Percentiles rank a stretch among this genome's conserved stretches.
These are phyloP conservation scores for Selenia dentaria DNA, from an alignment of 2,888 invertebrate species.

Conservation along the genomic window DNA sequence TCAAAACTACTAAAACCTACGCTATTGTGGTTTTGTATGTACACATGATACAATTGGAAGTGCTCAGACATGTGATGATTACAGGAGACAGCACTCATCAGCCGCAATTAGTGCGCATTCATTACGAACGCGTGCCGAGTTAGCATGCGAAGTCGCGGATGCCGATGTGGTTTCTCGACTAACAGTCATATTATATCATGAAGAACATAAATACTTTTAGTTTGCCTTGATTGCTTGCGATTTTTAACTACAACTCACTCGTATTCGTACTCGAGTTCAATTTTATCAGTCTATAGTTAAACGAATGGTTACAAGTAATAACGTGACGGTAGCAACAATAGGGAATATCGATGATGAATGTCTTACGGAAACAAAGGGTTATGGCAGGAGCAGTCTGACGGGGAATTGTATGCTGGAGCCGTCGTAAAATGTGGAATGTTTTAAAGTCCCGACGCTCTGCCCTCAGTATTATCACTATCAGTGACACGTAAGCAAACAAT, in stretches of 20 bases:
- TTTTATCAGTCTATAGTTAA: no score
- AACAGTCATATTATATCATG: slow-evolving; percentile 32
- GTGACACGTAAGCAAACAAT: slow-evolving; percentile 55
- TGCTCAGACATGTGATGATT: slow-evolving; percentile 51
- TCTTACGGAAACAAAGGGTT: neutral
- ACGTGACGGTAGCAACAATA: slow-evolving; percentile 1
- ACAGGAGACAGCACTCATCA: slow-evolving; percentile 56
- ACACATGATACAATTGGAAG: slow-evolving; percentile 52
- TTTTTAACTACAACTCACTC: no score
- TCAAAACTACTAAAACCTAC: neutral
- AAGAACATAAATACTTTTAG: no score
- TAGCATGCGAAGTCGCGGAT: slow-evolving; percentile 56
- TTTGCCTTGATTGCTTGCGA: no score
- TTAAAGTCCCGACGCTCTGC: slow-evolving; percentile 39
- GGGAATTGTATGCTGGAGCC: slow-evolving; percentile 44
- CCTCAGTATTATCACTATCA: slow-evolving; percentile 48
- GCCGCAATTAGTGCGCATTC: slow-evolving; percentile 72
- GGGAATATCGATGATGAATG: neutral
- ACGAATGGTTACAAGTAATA: neutral
- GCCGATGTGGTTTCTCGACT: slow-evolving; percentile 34
- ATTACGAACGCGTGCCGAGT: slow-evolving; percentile 65
- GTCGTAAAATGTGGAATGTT: slow-evolving; percentile 65
- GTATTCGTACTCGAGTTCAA: no score
- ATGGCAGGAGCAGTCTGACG: slow-evolving; percentile 32
- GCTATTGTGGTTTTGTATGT: neutral